phyloP scores from a whole-genome alignment of 2,797 vertebrate genomes.

The Sebastes nivosus region DNA sequence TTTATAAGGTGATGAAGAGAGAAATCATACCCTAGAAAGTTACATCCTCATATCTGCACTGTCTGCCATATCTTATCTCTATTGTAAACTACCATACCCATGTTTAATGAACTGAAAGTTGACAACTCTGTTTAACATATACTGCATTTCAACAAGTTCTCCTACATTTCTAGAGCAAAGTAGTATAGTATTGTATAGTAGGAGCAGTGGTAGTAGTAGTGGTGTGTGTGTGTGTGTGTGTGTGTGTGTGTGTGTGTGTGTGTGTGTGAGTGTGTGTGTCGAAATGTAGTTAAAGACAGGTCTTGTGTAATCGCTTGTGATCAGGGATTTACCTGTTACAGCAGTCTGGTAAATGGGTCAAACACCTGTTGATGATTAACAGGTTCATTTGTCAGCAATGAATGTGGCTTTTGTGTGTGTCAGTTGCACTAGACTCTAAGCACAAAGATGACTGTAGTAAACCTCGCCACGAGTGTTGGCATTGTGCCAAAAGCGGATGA shows the following conservation, averaged over 20 bases:
- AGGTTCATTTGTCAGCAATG: conserved; percentile 6
- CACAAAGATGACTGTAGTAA: conserved; percentile 5
- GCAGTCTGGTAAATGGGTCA: background rate
- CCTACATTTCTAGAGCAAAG: background rate
- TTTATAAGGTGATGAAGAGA: background rate
- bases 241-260: background rate
- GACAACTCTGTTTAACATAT: background rate
- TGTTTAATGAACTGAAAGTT: background rate
- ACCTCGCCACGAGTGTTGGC: background rate
- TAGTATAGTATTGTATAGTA: background rate
- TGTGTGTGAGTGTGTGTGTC: too few relatives aligned
- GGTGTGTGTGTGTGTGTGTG: background rate
- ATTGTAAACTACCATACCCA: background rate
- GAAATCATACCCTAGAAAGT: background rate
- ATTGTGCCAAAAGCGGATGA: background rate
- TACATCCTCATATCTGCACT: background rate
- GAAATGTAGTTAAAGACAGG: background rate
- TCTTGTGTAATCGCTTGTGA: background rate
- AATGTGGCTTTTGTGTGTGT: background rate
- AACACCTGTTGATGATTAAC: conserved; percentile 10
- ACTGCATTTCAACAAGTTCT: background rate
- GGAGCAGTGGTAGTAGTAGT: background rate
- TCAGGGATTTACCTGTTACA: background rate
- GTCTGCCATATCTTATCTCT: background rate
- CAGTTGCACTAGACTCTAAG: background rate